Evolutionary conservation across 1,140 invertebrate genomes (phyloP), one percentile per base, ranked within the genome.

Genomic region (Ceratoteleas bidentatus): DNA sequence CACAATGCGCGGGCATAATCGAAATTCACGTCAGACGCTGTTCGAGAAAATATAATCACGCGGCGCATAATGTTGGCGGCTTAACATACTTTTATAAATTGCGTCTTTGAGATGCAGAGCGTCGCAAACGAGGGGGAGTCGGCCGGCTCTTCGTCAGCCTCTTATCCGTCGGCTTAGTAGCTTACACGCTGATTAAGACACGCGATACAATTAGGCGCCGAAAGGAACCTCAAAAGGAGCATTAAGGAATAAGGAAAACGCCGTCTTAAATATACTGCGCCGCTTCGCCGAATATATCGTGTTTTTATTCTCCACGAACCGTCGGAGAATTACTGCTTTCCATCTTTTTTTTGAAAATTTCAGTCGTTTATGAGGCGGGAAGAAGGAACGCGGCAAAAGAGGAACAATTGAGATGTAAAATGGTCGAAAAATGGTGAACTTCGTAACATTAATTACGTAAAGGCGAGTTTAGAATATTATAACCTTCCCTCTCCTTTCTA

Each of bases 141-240:
- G 43, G 58, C 47, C 64, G 53, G 16, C 73, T 54, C 47, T 49
- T 68, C 56, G 49, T 68, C 62, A 52, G 64, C 47, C 80, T 81
- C 84, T 78, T 65, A 83, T 81, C 86, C 85, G 86, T 66, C 85
- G 86, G 86, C 85, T 87, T 85, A 86, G 88, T 89, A 90, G 88
- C 89, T 90, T 90, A 88, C 85, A 90, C 87, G 88, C 88, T 89
- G 89, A 91, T 91, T 91, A 91, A 90, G 90, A 91, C 88, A 89
- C 88, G 84, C 89, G 87, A 90, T 91, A 89, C 90, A 91, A 91
- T 91, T 91, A 90, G 88, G 88, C 85, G 85, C 84, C 85, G 79
- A 88, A 87, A 87, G 87, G 88, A 89, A 86, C 84, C 88, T 90
- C 89, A 90, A 90, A 90, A 88, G 88, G 84, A 85, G 85, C 73